A percentile compares a stretch with the other conserved stretches of the same genome.
Evolutionary conservation across 2,888 invertebrate genomes (phyloP).

Genomic region (Noctuana brunneofusca): DNA sequence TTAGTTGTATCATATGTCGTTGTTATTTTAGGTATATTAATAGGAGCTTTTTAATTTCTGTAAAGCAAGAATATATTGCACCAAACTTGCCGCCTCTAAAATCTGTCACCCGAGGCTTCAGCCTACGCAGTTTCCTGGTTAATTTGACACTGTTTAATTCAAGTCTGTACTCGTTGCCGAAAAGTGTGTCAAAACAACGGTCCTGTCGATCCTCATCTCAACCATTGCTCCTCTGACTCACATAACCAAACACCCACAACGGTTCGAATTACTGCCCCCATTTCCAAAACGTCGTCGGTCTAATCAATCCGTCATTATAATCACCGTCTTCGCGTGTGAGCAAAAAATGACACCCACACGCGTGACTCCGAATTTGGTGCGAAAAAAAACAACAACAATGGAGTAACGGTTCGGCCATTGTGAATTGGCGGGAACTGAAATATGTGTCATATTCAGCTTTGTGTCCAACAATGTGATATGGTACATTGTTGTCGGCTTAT

Average conservation of each 20-base stretch:
- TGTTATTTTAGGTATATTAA: too few relatives aligned
- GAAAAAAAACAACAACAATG: constrained; percentile 74
- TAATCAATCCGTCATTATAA: constrained; percentile 79
- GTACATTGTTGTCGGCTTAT: constrained; percentile 26
- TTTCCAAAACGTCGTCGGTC: constrained; percentile 55
- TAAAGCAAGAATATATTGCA: too few relatives aligned
- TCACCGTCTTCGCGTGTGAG: constrained; percentile 60
- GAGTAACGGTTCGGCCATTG: constrained; percentile 64
- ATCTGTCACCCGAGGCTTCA: too few relatives aligned
- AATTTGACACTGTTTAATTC: constrained; percentile 53
- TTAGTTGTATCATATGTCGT: too few relatives aligned
- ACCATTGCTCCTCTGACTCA: constrained; percentile 60
- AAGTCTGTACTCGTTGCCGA: constrained; percentile 9
- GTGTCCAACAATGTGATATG: constrained; percentile 35
- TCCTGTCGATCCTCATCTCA: constrained; percentile 51
- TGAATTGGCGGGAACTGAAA: constrained; percentile 51
- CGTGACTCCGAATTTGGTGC: constrained; percentile 59
- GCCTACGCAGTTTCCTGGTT: too few relatives aligned
- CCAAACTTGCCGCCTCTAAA: too few relatives aligned
- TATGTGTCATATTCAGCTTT: constrained; percentile 51
- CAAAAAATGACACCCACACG: constrained; percentile 70
- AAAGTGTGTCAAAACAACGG: constrained; percentile 65
- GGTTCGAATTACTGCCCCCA: constrained; percentile 61
- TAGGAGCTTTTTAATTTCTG: too few relatives aligned
- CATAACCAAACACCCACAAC: constrained; percentile 68